These are phyloP conservation scores for Cebuella pygmaea DNA, from an alignment of 2,797 vertebrate species.

Conservation along the genomic window DNA sequence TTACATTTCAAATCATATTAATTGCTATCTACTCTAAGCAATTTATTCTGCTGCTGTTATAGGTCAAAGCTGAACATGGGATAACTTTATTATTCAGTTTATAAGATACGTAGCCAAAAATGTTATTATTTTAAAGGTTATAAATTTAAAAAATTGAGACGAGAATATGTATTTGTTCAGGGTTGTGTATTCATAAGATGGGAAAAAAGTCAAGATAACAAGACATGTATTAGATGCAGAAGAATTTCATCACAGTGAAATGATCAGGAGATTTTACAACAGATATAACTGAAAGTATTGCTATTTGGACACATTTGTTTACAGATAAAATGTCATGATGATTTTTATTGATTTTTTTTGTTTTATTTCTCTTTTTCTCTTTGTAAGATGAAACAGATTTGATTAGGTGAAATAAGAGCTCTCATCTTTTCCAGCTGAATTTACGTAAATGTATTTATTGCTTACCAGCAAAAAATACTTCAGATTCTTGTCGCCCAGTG, in stretches of 20 bases:
- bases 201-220: not conserved
- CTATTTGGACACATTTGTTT: not conserved
- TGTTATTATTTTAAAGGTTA: not conserved
- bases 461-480: not conserved
- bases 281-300: not conserved
- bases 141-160: not conserved
- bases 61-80: not conserved
- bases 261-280: not conserved
- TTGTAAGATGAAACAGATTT: not conserved
- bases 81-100: not conserved
- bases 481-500: not conserved
- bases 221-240: not conserved
- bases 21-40: not conserved
- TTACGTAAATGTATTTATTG: not conserved
- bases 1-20: not conserved
- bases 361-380: not conserved
- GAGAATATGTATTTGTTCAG: not conserved
- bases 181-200: not conserved
- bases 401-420: not conserved
- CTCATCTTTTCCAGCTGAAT: not conserved
- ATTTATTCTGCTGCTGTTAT: not conserved
- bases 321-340: not conserved
- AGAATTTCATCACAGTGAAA: not conserved
- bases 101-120: not conserved
- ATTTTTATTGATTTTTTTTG: conserved; percentile 12